Evolutionary conservation across 2,888 invertebrate genomes (phyloP), one percentile per base, ranked within the genome.

Genomic region (Stenchaetothrips biformis): DNA sequence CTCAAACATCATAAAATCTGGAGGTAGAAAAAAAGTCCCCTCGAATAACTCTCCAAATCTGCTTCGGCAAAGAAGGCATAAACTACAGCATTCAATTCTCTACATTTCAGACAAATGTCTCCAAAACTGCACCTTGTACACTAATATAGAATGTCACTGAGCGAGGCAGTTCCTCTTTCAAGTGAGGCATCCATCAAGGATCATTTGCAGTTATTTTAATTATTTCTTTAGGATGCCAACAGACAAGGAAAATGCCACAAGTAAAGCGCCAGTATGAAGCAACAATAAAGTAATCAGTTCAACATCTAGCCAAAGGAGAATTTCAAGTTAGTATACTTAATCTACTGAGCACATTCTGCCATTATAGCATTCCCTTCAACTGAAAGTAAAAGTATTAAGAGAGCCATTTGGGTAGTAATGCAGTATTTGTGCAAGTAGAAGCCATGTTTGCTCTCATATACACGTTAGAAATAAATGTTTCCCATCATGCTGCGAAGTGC

Each of bases 181-280:
- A 53, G 18, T 11, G 18, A 18, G 37, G 37, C 37, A 59, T 59
- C 18, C 59, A 59, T 13, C 18, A 59, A 59, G 7, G 25, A 25
- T 11, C 21, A 25, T 11, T 25, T 21, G 25, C 67, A 74, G 13
- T 25, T 25, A 74, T 74, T 74, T 25, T 9, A 21, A 74, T 25
- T 25, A 53, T 25, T 25, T 25, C 25, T 74, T 25, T 9, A 21
- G 25, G 67, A 25, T 74, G 67, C 67, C 48, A 78, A 78, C 13
- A 25, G 27, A 27, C 49, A 48, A 59, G 53, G 18, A 79, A 79
- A 79, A 25, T 79, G 82, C 83, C 82, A 83, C 83, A 83, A 83
- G 83, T 81, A 83, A 83, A 83, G 83, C 83, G 82, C 82, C 83
- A 83, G 82, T 82, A 83, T 80, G 83, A 83, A 83, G 83, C 83